Percentiles rank a stretch among this genome's conserved stretches.
phyloP scores from a whole-genome alignment of 2,113 vertebrate genomes.

The Carassius auratus region DNA sequence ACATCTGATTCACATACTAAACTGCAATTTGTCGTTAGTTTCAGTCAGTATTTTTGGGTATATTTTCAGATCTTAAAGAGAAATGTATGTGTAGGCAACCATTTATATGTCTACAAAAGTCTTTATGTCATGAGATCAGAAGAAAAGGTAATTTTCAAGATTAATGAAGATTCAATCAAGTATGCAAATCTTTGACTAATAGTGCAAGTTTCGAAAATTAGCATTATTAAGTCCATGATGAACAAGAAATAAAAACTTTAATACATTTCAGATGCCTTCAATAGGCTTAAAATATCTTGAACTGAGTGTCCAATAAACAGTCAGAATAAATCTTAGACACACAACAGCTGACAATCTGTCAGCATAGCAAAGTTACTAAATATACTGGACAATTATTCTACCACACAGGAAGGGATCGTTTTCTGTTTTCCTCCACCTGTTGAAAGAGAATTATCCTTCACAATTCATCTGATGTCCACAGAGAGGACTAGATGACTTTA shows the following conservation, averaged over 20 bases:
- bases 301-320: constrained; percentile 36
- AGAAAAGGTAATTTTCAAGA: not conserved
- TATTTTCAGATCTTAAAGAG: not conserved
- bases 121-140: not conserved
- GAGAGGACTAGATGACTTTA: constrained; percentile 9
- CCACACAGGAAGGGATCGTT: constrained; percentile 29
- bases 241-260: not conserved
- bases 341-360: constrained; percentile 45
- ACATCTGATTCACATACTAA: not conserved
- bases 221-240: not conserved
- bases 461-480: constrained; percentile 10
- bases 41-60: not conserved
- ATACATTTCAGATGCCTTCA: not conserved
- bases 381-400: constrained; percentile 45
- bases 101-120: not conserved
- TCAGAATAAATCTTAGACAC: constrained; percentile 21
- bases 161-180: not conserved
- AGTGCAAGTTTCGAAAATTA: not conserved
- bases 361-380: constrained; percentile 43
- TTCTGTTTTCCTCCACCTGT: constrained; percentile 31
- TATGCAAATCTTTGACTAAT: not conserved
- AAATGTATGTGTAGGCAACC: not conserved
- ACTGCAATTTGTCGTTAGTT: not conserved
- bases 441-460: constrained; percentile 15
- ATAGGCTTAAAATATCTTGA: constrained; percentile 32